Conservation (phyloP, 2,113 vertebrate genomes). For the Dipodomys ordii region DNA sequence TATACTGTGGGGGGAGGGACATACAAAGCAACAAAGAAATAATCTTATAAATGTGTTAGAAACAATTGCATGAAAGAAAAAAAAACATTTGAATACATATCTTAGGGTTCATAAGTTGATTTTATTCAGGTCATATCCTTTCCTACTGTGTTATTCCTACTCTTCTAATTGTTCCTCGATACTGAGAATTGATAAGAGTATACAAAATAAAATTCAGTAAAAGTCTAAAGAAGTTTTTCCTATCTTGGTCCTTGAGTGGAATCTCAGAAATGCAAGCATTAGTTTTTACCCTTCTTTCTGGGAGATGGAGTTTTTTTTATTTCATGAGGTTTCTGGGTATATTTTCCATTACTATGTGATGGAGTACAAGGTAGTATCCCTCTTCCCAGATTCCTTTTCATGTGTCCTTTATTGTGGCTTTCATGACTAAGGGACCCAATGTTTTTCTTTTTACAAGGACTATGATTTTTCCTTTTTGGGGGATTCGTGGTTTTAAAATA, state of each 20-base stretch:
- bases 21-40: no score
- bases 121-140: conserved; percentile 21
- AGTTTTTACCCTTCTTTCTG: not conserved
- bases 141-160: not conserved
- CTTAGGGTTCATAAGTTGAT: no score
- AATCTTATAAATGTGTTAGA: no score
- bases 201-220: not conserved
- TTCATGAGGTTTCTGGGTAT: not conserved
- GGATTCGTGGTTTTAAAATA: conserved; percentile 37
- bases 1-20: no score
- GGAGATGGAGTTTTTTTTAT: not conserved
- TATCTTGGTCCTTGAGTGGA: not conserved
- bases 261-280: not conserved
- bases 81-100: no score
- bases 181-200: not conserved
- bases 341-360: not conserved
- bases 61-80: no score
- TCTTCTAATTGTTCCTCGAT: conserved; percentile 14
- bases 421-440: not conserved
- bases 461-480: not conserved
- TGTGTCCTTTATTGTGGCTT: not conserved
- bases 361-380: no score
- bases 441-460: not conserved
- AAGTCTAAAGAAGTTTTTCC: not conserved
- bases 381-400: not conserved